These are phyloP conservation scores for Drosophila sechellia DNA, from an alignment of 1,140 invertebrate species.

Conservation along the genomic window DNA sequence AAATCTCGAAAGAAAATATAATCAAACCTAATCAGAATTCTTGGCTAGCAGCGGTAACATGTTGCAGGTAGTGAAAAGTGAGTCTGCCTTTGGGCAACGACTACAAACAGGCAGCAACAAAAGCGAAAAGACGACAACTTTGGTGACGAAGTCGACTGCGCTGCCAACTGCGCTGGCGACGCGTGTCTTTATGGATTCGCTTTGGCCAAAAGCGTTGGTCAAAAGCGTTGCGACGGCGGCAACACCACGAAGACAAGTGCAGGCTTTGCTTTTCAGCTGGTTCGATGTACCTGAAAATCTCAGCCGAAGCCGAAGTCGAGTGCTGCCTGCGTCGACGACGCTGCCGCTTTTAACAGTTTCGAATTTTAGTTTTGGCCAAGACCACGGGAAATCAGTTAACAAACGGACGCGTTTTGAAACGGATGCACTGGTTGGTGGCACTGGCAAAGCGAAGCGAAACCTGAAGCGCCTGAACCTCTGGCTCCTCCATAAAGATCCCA, in stretches of 20 bases:
- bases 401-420: constrained; percentile 82
- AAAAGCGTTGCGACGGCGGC: constrained; percentile 18
- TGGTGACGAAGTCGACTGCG: constrained; percentile 25
- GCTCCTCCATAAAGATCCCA: constrained; percentile 46
- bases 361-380: constrained; percentile 75
- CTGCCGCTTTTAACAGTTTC: constrained; percentile 63
- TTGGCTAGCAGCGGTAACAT: constrained; percentile 20
- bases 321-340: constrained; percentile 24
- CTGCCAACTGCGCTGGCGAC: constrained; percentile 26
- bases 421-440: constrained; percentile 54
- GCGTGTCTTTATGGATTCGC: constrained; percentile 73
- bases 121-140: constrained; percentile 75
- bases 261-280: constrained; percentile 54
- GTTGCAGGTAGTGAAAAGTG: constrained; percentile 71
- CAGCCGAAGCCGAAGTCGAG: constrained; percentile 16
- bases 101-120: constrained; percentile 50
- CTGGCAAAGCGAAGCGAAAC: constrained; percentile 14
- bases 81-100: constrained; percentile 50
- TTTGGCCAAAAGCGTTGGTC: constrained; percentile 48
- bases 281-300: constrained; percentile 66
- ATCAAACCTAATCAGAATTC: constrained; percentile 1
- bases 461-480: constrained; percentile 13
- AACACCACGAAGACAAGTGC: constrained; percentile 58
- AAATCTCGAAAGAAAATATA: not conserved
- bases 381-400: constrained; percentile 84